A percentile compares a stretch with the other conserved stretches of the same genome.
phyloP scores from a whole-genome alignment of 2,888 invertebrate species.

The Biston betularia region DNA sequence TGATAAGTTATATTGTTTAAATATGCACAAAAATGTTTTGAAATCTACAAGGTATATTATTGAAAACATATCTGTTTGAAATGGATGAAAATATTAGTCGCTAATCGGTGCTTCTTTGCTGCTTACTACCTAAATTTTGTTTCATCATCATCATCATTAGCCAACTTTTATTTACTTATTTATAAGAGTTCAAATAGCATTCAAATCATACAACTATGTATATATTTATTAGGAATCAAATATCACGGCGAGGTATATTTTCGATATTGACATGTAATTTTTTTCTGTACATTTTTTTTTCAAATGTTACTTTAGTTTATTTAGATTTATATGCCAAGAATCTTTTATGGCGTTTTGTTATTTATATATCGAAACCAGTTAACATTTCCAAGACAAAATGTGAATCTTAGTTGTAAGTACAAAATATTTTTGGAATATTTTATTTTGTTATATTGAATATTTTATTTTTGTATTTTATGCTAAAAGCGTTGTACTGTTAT shows the following conservation, averaged over 20 bases:
- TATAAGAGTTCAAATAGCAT: too few species aligned
- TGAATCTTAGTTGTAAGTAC: constrained; percentile 27
- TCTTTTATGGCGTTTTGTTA: background rate
- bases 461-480: constrained; percentile 12
- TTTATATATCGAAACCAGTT: constrained; percentile 10
- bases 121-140: background rate
- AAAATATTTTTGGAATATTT: constrained; percentile 26
- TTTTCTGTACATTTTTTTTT: background rate
- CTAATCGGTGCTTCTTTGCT: background rate
- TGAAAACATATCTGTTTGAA: too few species aligned
- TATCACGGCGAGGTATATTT: background rate
- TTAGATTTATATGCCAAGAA: background rate
- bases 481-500: constrained; percentile 4
- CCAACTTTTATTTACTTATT: too few species aligned
- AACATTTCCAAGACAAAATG: constrained; percentile 43
- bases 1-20: too few species aligned
- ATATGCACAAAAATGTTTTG: too few species aligned
- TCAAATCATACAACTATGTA: too few species aligned
- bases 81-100: background rate
- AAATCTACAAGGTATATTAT: too few species aligned
- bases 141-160: too few species aligned
- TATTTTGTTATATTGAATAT: constrained; percentile 15
- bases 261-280: background rate
- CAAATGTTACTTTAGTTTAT: background rate
- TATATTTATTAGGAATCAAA: too few species aligned